Evolutionary conservation across 2,888 invertebrate species (phyloP).

Genomic region (Nezara viridula): DNA sequence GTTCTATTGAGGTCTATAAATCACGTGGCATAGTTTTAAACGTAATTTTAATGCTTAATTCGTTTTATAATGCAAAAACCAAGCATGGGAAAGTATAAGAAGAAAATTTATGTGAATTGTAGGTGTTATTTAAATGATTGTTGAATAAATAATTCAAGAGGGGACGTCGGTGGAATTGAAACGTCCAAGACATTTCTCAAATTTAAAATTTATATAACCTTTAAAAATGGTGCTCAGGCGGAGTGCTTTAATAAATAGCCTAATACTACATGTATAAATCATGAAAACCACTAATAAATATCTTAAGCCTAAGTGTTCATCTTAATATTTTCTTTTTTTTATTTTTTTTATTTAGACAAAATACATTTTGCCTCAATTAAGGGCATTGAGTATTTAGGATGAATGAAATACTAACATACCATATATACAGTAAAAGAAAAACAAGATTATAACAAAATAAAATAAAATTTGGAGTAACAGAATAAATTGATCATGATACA

Average conservation of each 20-base stretch:
- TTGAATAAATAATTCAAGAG: neutral
- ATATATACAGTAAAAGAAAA: too few species aligned
- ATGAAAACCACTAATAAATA: neutral
- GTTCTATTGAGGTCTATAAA: neutral
- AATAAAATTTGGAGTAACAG: too few species aligned
- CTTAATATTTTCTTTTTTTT: too few species aligned
- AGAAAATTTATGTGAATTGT: neutral
- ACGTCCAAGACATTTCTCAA: neutral
- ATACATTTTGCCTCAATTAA: too few species aligned
- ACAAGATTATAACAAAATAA: too few species aligned
- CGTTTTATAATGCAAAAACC: neutral
- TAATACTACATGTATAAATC: neutral
- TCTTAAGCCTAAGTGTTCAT: neutral
- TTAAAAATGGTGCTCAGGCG: neutral
- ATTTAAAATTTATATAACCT: neutral
- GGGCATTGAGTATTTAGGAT: too few species aligned
- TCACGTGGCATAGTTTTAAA: neutral
- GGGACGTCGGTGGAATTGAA: neutral
- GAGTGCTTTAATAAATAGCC: neutral
- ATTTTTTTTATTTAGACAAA: too few species aligned
- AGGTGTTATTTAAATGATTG: neutral
- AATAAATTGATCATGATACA: too few species aligned
- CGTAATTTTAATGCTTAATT: neutral
- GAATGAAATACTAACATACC: too few species aligned
- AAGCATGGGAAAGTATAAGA: neutral